Base-by-base conservation (phyloP, 1,140 invertebrate species). In the Aphis craccivora region DNA sequence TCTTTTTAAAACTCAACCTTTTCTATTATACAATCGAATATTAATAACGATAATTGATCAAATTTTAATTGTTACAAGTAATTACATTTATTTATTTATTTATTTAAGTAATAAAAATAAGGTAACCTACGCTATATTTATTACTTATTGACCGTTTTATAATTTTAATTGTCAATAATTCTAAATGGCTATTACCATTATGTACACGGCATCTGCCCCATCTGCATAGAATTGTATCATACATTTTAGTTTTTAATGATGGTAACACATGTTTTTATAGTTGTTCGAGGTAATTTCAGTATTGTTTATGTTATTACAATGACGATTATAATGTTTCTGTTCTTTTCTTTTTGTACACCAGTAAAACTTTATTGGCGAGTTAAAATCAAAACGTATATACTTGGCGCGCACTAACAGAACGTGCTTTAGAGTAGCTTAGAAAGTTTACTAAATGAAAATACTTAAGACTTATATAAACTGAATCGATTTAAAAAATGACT, bases 341-440 rank as follows among this genome's bases (percentile, higher is more conserved):
- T 40, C 22, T 25, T 89, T 88, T 40, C 23, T 40, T 89, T 53
- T n/a, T 37, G 88, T 89, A 55, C 37, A 22, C 8, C 51, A 53
- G 88, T 40, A 53, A 89, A 89, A 89, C 88, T 89, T 89, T 89
- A 89, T 55, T 55, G 51, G 51, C 51, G 51, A 89, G 87, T 45
- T 53, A 23, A 53, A 53, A 89, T 89, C 87, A 35, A n/a, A 89
- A 89, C 35, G 35, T 89, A 23, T 40, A 53, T 55, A 55, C 37
- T 89, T 55, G 51, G 51, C 88, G 35, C 35, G 9, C 35, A 25
- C 48, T 87, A 30, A 84, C 83, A 84, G 83, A 84, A 84, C 37
- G 83, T 84, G 83, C 83, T 40, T 84, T 84, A 30, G 40, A 40
- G 83, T 84, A 84, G 22, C 37, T 40, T 43, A 9, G 83, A 84